Evolutionary conservation across 1,140 invertebrate genomes (phyloP).

Genomic region (Heliconius himera): DNA sequence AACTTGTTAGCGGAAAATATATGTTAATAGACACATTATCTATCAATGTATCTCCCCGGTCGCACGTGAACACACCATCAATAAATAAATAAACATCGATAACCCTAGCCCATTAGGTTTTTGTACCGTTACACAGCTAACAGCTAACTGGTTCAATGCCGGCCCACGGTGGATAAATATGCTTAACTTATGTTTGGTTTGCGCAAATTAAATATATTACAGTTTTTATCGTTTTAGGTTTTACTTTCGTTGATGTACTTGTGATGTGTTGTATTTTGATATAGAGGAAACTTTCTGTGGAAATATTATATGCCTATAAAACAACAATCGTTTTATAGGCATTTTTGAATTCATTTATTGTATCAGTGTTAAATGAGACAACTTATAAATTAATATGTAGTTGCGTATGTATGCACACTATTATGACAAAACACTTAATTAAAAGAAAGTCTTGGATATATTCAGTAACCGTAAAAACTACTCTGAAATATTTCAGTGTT

Average conservation of each 20-base stretch:
- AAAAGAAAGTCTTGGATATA: too few species aligned
- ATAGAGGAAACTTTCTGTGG: too few species aligned
- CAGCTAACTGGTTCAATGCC: slow-evolving; percentile 34
- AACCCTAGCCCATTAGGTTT: slow-evolving; percentile 35
- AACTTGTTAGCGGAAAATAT: background rate
- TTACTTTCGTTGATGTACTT: background rate
- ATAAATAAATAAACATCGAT: slow-evolving; percentile 29
- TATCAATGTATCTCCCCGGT: background rate
- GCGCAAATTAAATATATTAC: slow-evolving; percentile 17
- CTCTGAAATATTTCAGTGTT: too few species aligned
- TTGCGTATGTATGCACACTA: too few species aligned
- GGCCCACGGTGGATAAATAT: slow-evolving; percentile 19
- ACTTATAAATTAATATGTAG: too few species aligned
- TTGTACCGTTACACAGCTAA: slow-evolving; percentile 31
- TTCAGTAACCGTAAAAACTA: too few species aligned
- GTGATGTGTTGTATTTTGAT: background rate
- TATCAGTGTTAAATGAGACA: too few species aligned
- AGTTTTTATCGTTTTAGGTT: slow-evolving; percentile 3
- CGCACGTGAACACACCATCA: background rate
- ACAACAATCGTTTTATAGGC: too few species aligned
- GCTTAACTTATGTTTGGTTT: background rate
- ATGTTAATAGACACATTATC: background rate
- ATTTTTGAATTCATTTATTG: too few species aligned
- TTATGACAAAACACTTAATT: too few species aligned
- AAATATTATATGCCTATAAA: too few species aligned